phyloP scores from a whole-genome alignment of 1,140 invertebrate species.

The Stratiolaelaps scimitus region DNA sequence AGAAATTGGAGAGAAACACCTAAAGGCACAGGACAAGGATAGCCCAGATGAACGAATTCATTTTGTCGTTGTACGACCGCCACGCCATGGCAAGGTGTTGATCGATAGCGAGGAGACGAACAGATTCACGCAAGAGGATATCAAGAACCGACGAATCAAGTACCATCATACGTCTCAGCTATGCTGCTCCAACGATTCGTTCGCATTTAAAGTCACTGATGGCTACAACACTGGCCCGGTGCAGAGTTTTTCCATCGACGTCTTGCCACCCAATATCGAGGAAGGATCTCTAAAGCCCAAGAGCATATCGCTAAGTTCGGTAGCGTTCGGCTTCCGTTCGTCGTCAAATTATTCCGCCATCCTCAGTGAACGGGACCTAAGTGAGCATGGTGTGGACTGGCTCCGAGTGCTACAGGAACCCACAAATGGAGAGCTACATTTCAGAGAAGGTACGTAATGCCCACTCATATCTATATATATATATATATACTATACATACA shows the following conservation, averaged over 20 bases:
- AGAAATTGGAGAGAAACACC: not conserved
- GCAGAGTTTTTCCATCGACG: conserved; percentile 11
- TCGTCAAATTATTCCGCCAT: not conserved
- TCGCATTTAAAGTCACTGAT: conserved; percentile 25
- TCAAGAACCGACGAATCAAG: conserved; percentile 7
- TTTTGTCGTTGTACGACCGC: not conserved
- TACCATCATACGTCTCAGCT: not conserved
- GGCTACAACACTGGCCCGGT: conserved; percentile 12
- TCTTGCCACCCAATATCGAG: not conserved
- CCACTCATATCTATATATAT: too few species aligned
- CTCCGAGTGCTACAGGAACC: not conserved
- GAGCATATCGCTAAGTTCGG: conserved; percentile 2
- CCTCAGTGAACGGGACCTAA: not conserved
- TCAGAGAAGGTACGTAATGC: not conserved
- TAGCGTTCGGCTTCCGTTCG: not conserved
- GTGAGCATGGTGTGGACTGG: not conserved
- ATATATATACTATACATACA: too few species aligned
- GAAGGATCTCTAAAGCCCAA: conserved; percentile 7
- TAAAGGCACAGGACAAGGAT: conserved; percentile 7
- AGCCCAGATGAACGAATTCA: not conserved
- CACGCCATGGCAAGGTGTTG: conserved; percentile 14
- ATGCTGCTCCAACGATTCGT: conserved; percentile 9
- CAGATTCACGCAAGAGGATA: conserved; percentile 18
- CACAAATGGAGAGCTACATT: conserved; percentile 3
- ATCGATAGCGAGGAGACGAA: not conserved